Conservation (phyloP, 2,888 invertebrate species). For the Amblyjoppa proteus region DNA sequence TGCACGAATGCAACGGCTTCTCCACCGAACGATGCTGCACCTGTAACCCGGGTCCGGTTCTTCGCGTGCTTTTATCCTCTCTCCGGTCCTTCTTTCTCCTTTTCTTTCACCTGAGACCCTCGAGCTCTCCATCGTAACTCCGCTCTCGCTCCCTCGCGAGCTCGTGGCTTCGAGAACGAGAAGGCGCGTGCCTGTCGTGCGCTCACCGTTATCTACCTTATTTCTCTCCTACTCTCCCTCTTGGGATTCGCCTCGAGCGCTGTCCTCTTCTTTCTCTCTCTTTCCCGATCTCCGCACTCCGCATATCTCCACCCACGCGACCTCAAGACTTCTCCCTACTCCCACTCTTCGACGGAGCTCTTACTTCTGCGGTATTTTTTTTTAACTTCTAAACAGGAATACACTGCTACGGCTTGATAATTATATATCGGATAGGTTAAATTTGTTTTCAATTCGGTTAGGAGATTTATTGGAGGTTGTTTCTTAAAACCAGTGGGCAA, state of each 20-base stretch:
- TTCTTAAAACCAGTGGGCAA: neutral
- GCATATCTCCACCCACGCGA: slow-evolving; percentile 61
- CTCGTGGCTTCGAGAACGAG: slow-evolving; percentile 70
- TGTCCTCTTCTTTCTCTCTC: slow-evolving; percentile 21
- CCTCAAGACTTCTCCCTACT: slow-evolving; percentile 37
- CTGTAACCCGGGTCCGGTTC: slow-evolving; percentile 77
- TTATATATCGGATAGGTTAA: neutral
- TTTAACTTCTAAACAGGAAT: slow-evolving; percentile 8
- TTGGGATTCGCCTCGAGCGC: neutral
- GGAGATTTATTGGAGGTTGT: neutral
- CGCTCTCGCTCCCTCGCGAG: slow-evolving; percentile 46
- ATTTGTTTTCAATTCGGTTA: neutral
- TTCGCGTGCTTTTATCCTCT: slow-evolving; percentile 72
- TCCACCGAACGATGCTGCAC: slow-evolving; percentile 73
- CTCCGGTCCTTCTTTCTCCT: slow-evolving; percentile 52
- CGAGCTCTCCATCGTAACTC: slow-evolving; percentile 31
- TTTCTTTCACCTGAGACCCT: slow-evolving; percentile 33
- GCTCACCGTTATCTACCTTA: slow-evolving; percentile 73
- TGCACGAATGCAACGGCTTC: slow-evolving; percentile 62
- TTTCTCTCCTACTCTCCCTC: slow-evolving; percentile 41
- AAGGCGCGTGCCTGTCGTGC: slow-evolving; percentile 80
- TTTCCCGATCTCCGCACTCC: slow-evolving; percentile 13
- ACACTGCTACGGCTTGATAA: neutral
- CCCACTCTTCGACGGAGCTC: neutral
- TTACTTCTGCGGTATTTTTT: neutral